Evolutionary conservation across 2,888 invertebrate genomes (phyloP).

Genomic region (Camptogramma bilineatum): DNA sequence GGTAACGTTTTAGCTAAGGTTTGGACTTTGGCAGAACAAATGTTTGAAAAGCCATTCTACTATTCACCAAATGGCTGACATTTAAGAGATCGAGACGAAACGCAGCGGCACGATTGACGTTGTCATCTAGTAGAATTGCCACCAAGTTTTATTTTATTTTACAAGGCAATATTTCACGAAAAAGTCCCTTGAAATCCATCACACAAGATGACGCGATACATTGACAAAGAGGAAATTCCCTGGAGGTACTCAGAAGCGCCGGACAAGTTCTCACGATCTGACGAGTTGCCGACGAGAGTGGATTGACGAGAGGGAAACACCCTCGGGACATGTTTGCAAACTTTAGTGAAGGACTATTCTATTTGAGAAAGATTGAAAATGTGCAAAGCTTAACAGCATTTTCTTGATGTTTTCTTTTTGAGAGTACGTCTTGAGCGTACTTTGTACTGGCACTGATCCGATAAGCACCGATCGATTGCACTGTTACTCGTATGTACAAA

Average conservation of each 20-base stretch:
- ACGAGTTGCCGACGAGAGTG: slow-evolving; percentile 30
- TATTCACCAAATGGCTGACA: too few species aligned
- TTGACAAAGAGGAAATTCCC: slow-evolving; percentile 25
- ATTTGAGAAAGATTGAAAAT: slow-evolving; percentile 9
- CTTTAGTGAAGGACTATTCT: slow-evolving; percentile 17
- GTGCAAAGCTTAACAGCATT: slow-evolving; percentile 1
- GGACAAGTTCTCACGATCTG: slow-evolving; percentile 38
- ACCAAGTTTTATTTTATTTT: too few species aligned
- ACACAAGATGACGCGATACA: slow-evolving; percentile 16
- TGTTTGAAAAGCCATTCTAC: too few species aligned
- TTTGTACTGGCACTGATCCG: neutral
- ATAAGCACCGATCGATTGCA: neutral
- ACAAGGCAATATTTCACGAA: neutral
- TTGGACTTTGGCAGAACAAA: too few species aligned
- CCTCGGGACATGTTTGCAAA: slow-evolving; percentile 34
- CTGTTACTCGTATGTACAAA: neutral
- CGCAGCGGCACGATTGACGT: too few species aligned
- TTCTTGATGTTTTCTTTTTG: neutral
- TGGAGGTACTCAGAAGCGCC: slow-evolving; percentile 9
- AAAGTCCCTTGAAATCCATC: slow-evolving; percentile 1
- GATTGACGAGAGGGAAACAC: slow-evolving; percentile 35
- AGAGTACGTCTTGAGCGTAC: neutral
- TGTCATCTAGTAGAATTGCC: too few species aligned
- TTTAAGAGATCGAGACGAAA: too few species aligned
- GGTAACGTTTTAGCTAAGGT: too few species aligned